These are phyloP conservation scores for Brachionus rotundiformis DNA, from an alignment of 1,140 invertebrate species.

Conservation along the genomic window DNA sequence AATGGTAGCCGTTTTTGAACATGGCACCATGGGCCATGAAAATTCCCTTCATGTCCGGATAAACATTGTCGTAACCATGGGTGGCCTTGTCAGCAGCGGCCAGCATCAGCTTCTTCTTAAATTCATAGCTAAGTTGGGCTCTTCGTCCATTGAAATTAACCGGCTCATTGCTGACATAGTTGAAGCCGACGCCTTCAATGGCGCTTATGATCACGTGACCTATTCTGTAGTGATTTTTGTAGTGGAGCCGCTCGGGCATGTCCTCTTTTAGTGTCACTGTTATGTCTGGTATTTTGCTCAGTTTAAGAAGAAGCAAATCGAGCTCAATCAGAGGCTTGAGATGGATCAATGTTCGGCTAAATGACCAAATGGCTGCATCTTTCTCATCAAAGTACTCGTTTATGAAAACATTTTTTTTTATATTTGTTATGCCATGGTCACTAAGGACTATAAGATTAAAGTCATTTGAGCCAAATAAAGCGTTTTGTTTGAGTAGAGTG, in stretches of 20 bases:
- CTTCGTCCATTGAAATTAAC: slow-evolving; percentile 10
- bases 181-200: slow-evolving; percentile 41
- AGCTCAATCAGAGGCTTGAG: slow-evolving; percentile 24
- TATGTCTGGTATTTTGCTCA: slow-evolving; percentile 47
- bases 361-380: slow-evolving; percentile 17
- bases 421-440: slow-evolving; percentile 44
- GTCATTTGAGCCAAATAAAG: not conserved
- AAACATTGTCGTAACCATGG: slow-evolving; percentile 45
- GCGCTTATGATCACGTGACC: slow-evolving; percentile 27
- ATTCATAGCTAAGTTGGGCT: slow-evolving; percentile 7
- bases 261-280: slow-evolving; percentile 44
- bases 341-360: slow-evolving; percentile 44
- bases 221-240: slow-evolving; percentile 20
- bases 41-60: slow-evolving; percentile 42
- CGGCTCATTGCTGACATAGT: slow-evolving; percentile 32
- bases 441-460: slow-evolving; percentile 48
- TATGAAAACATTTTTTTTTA: slow-evolving; percentile 31
- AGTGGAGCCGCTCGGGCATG: slow-evolving; percentile 22
- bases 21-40: slow-evolving; percentile 38
- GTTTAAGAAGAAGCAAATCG: not conserved
- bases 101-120: slow-evolving; percentile 6
- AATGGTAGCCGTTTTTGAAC: slow-evolving; percentile 37
- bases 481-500: not conserved
- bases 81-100: not conserved
- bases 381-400: slow-evolving; percentile 35